Conservation (phyloP, 2,113 vertebrate genomes). For the Amazona guildingii region DNA sequence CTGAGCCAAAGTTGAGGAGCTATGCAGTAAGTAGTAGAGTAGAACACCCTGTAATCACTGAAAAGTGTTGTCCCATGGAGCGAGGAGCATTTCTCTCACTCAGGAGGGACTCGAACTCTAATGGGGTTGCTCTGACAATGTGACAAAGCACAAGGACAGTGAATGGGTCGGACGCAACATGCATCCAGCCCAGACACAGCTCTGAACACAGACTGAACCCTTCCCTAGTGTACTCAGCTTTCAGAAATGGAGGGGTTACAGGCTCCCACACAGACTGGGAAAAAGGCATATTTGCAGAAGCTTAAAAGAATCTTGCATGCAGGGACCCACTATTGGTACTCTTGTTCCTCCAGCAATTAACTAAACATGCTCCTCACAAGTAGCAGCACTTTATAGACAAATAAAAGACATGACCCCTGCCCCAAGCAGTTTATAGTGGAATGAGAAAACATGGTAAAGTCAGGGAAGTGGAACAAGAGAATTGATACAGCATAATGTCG, state of each 20-base stretch:
- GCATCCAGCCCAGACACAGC: neutral
- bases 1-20: neutral
- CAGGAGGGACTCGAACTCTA: neutral
- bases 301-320: neutral
- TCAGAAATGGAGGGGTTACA: neutral
- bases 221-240: accelerated
- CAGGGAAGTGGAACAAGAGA: neutral
- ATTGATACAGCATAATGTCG: neutral
- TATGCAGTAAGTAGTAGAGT: neutral
- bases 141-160: neutral
- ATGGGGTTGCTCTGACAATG: neutral
- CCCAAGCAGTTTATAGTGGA: neutral
- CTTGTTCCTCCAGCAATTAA: neutral
- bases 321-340: neutral
- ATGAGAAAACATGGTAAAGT: neutral
- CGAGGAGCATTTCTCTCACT: neutral
- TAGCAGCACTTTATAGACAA: neutral
- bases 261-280: neutral
- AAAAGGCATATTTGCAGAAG: neutral
- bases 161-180: neutral
- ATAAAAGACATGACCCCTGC: neutral
- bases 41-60: neutral
- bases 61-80: neutral
- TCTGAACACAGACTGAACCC: neutral
- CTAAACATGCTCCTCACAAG: neutral